Evolutionary conservation across 2,797 vertebrate species (phyloP), one percentile per base, ranked within the genome.

Genomic region (Helicolenus hilgendorfi): DNA sequence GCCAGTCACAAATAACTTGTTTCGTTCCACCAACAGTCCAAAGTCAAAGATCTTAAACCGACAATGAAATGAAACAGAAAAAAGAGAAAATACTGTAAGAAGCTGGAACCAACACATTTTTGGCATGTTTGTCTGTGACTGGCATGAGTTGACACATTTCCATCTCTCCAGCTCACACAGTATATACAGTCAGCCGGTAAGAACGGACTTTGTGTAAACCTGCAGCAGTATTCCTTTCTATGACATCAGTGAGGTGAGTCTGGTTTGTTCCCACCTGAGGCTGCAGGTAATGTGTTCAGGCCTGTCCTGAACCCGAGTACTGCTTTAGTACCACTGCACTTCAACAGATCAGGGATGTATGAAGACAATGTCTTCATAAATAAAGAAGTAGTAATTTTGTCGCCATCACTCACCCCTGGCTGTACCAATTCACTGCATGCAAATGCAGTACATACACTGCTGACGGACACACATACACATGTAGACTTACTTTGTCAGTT

Each of bases 401-500:
- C 3, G 2, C 13, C 0, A 29, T 36, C 22, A 35, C 4, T 20
- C 7, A 14, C 20, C 13, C 11, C 10, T 26, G 11, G 1, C 9
- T 59, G 55, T 31, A 69, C 15, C 35, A 20, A 45, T 13, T 31
- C 29, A n/a, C 9, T 27, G 20, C 24, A 56, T 9, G 18, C 29
- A 41, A 15, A 7, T 4, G 8, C 10, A 55, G 8, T 55, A 36
- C 11, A 45, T 24, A n/a, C 10, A 62, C 11, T 62, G n/a, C 56
- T 33, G 36, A 74, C 14, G 18, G 36, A 5, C 5, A 31, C 29
- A 71, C 15, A 77, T 22, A 24, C 11, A 79, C 15, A 72, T 22
- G 67, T 29, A 73, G 33, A 49, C 90, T 92, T 84, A 99, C 99
- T 98, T 99, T 99, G 96, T 99, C 99, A 0, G 98, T 97, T 91